Evolutionary conservation across 2,113 vertebrate species (phyloP), one percentile per base, ranked within the genome.

Genomic region (Festucalex cinctus): DNA sequence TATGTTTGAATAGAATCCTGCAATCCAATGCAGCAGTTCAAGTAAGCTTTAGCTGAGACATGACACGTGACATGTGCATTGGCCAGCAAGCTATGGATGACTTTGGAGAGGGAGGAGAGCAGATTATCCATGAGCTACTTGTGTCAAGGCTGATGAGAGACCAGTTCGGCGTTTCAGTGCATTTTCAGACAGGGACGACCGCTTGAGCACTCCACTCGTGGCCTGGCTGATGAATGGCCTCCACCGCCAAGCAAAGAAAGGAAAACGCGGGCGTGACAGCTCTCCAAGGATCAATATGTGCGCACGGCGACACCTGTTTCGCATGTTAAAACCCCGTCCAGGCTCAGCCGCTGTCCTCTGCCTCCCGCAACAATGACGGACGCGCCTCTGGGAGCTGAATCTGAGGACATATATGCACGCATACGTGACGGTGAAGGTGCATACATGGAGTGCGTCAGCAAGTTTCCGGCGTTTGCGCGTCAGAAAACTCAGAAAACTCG

Each of bases 201-300:
- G 81, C 80, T 86, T 84, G 85, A 89, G 87, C 88, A 87, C 87
- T 83, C 87, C 80, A 88, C 87, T 90, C 90, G 89, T 88, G 88
- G 85, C 82, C 75, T 75, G 54, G 5, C 70, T 92, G 90, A 91
- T 92, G 88, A 89, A 91, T 90, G 83, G 88, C 86, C 84, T 88
- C 85, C 82, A 71, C 88, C 87, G 87, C 78, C 70, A 57, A 81
- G 72, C 79, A 88, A 79, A 85, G 75, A 83, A 86, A 86, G 80
- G 73, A 82, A 82, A 83, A 79, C 65, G 78, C 19, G 79, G 86
- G 85, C 80, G 83, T 79, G 82, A 84, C 85, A 87, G 84, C 75
- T 81, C 86, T 90, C 78, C 9, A 71, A 89, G 88, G 85, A 92
- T 92, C 91, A 85, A 92, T 92, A 91, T 74, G 61, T 83, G 79